Evolutionary conservation across 2,888 invertebrate species (phyloP), one percentile per base, ranked within the genome.

Genomic region (Sylvicola cinctus): DNA sequence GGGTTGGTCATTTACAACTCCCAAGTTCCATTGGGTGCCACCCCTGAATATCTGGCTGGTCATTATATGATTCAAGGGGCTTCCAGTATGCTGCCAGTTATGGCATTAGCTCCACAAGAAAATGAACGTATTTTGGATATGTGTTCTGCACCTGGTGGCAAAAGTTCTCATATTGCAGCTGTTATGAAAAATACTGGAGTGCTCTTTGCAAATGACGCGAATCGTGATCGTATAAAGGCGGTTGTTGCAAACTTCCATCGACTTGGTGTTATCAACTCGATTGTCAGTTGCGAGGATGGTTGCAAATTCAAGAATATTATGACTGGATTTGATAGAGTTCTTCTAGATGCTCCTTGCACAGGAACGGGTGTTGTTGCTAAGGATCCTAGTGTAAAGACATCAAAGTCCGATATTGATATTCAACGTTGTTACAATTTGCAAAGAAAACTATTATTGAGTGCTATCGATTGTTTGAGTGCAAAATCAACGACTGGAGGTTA

Each of bases 111-210:
- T 1, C 96, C 98, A 1, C 88, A 91, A 61, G 91, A 90, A 61
- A 81, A 87, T 49, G 95, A 96, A 60, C 67, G 76, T 42, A 74
- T 96, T 42, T 63, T 99, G 23, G 98, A 99, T 51, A 84, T 99
- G 90, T 87, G 91, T 52, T 76, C 95, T 1, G 98, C 98, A 0
- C 98, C 98, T 0, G 98, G 98, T 31, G 98, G 98, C 7, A 99
- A 99, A 62, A 88, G 96, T 0, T 88, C 93, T 0, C 93, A 99
- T 55, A 93, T 99, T 39, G 85, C 93, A 33, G 80, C 95, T 0
- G 63, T 98, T 10, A 98, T 99, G 96, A 91, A 91, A 57, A 96
- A 96, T 53, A 95, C 95, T 0, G 98, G 99, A 0, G 72, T 81
- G 2, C 54, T 99, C 20, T 91, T 96, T 57, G 87, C 95, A 3